A percentile compares a stretch with the other conserved stretches of the same genome.
Conservation (phyloP, 2,113 vertebrate genomes). For the Oriolus oriolus region DNA sequence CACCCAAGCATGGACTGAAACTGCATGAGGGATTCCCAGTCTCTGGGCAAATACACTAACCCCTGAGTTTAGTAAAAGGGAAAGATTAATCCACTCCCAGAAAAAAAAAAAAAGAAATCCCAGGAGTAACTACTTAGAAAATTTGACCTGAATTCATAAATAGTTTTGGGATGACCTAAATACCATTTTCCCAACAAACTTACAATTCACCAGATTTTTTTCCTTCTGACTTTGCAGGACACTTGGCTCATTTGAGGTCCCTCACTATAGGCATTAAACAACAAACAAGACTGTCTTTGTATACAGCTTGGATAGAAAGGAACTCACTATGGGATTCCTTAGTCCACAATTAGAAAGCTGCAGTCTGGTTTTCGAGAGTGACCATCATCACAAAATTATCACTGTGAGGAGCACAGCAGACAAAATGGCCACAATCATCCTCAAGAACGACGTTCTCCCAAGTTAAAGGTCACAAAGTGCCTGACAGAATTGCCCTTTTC, state of each 20-base stretch:
- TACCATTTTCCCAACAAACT: not conserved
- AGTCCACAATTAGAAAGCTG: not conserved
- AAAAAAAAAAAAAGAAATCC: not conserved
- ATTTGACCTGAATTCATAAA: not conserved
- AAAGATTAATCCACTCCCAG: not conserved
- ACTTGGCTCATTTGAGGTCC: not conserved
- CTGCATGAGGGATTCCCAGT: not conserved
- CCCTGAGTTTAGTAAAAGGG: not conserved
- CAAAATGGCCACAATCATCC: not conserved
- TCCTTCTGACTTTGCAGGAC: not conserved
- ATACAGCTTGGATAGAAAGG: not conserved
- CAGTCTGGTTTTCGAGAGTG: not conserved
- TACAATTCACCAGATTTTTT: not conserved
- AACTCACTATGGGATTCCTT: not conserved
- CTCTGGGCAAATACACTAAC: not conserved
- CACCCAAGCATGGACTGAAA: not conserved
- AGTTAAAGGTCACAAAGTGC: not conserved
- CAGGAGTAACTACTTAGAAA: not conserved
- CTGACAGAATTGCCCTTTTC: constrained; percentile 37
- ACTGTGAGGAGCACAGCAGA: not conserved
- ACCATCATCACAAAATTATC: not conserved
- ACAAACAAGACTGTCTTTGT: not conserved
- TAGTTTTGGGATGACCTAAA: not conserved
- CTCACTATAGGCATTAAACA: not conserved
- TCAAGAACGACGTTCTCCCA: not conserved